Evolutionary conservation across 2,888 invertebrate genomes (phyloP), one percentile per base, ranked within the genome.

Genomic region (Cosmia trapezina): DNA sequence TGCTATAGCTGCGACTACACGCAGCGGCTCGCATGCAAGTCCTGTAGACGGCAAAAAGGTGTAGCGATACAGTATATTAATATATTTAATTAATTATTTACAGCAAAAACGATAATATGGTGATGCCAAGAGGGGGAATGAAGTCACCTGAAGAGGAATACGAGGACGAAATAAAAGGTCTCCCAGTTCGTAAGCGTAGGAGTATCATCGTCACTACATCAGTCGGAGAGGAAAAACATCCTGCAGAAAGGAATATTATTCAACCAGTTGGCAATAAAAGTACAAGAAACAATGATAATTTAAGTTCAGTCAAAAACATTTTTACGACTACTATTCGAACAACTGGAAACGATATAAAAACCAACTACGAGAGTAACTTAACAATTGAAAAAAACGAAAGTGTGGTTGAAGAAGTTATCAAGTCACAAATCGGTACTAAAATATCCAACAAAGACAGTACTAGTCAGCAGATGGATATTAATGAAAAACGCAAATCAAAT

Each of bases 151-250:
- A 88, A n/a, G 93, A 93, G 62, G 94, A 94, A 56, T 93, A 94
- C 67, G 94, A 93, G 37, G 91, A 93, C n/a, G 92, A 92, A 63
- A 84, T 91, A 11, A 93, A 89, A 88, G 94, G 93, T n/a, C 83
- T 93, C 19, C 93, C 94, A 28, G 85, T 92, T 19, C 89, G 94
- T 65, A 91, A 75, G 72, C 91, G 89, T 73, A 88, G 94, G 81
- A 84, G 83, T 56, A 80, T 85, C 28, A 33, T 60, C 37, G 14
- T 2, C 11, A n/a, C 9, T 33, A 12, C n/a, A 56, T n/a, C 12
- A 22, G 1, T 19, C 3, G 12, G 2, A 53, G 51, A 64, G 14
- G 14, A 8, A n/a, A n/a, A n/a, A 28, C 19, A 22, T 19, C 19
- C 45, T 28, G 33, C 0, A 51, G 14, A 45, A 62, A 53, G 2